Evolutionary conservation across 2,888 invertebrate species (phyloP).

Genomic region (Nomada flava): DNA sequence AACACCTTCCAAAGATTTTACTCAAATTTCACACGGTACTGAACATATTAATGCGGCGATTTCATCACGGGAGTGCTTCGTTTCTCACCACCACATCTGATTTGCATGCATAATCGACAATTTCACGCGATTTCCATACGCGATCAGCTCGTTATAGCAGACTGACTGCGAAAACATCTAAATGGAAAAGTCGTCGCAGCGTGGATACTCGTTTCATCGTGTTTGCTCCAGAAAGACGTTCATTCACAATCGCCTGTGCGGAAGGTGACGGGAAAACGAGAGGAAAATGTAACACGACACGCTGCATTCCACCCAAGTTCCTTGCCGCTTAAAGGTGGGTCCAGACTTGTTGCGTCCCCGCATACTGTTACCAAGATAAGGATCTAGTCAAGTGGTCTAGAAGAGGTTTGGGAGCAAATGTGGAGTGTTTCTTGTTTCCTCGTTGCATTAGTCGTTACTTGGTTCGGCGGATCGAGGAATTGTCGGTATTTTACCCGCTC

Average conservation of each 20-base stretch:
- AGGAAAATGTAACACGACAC: conserved; percentile 48
- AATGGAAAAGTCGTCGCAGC: background rate
- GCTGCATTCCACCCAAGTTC: conserved; percentile 38
- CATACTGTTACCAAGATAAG: no score
- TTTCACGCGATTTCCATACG: conserved; percentile 36
- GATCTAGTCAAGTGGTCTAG: no score
- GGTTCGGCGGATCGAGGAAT: no score
- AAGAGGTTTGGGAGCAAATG: no score
- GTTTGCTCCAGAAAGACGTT: conserved; percentile 41
- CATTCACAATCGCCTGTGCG: conserved; percentile 42
- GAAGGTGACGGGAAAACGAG: conserved; percentile 40
- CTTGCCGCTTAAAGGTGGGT: no score
- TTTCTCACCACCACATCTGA: conserved; percentile 40
- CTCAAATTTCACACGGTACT: conserved; percentile 18
- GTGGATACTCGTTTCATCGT: conserved; percentile 26
- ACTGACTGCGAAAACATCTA: conserved; percentile 28
- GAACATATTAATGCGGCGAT: conserved; percentile 5
- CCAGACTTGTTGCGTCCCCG: no score
- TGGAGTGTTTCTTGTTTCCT: no score
- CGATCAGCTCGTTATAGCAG: conserved; percentile 12
- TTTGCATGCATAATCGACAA: conserved; percentile 46
- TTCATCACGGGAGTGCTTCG: conserved; percentile 31
- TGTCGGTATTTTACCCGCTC: no score
- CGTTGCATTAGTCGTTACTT: no score
- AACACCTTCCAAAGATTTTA: background rate